phyloP scores from a whole-genome alignment of 2,888 invertebrate genomes.

The Hoplodrina blanda region DNA sequence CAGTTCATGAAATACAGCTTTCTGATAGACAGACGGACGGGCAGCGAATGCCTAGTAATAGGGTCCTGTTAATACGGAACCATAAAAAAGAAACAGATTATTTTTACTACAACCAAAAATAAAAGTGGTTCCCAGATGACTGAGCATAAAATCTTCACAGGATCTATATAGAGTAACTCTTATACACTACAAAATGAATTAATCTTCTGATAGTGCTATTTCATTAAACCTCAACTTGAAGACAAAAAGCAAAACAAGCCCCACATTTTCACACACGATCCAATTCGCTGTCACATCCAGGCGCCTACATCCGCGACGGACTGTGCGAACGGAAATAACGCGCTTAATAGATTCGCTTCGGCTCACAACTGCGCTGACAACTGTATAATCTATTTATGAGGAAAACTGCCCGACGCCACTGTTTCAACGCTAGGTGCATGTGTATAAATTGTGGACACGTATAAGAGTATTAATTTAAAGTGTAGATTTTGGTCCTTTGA shows the following conservation, averaged over 20 bases:
- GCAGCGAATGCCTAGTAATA: no score
- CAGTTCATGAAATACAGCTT: no score
- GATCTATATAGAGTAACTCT: not conserved
- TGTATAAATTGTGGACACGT: constrained; percentile 12
- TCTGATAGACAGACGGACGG: no score
- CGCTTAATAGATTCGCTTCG: constrained; percentile 90
- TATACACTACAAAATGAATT: no score
- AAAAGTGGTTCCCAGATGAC: no score
- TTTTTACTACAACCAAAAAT: no score
- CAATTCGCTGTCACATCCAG: constrained; percentile 69
- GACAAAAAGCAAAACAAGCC: constrained; percentile 18
- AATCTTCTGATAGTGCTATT: no score
- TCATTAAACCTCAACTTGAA: no score
- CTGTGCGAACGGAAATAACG: constrained; percentile 87
- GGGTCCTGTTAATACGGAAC: no score
- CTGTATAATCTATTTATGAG: constrained; percentile 89
- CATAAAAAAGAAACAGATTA: no score
- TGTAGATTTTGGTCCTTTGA: not conserved
- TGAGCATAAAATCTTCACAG: no score
- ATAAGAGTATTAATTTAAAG: constrained; percentile 17
- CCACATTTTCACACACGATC: constrained; percentile 39
- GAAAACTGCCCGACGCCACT: constrained; percentile 77
- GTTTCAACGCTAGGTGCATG: constrained; percentile 41
- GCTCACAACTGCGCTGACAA: constrained; percentile 88
- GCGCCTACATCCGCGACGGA: constrained; percentile 60